Conservation (phyloP, 2,113 vertebrate species). For the Gallinago undulata region DNA sequence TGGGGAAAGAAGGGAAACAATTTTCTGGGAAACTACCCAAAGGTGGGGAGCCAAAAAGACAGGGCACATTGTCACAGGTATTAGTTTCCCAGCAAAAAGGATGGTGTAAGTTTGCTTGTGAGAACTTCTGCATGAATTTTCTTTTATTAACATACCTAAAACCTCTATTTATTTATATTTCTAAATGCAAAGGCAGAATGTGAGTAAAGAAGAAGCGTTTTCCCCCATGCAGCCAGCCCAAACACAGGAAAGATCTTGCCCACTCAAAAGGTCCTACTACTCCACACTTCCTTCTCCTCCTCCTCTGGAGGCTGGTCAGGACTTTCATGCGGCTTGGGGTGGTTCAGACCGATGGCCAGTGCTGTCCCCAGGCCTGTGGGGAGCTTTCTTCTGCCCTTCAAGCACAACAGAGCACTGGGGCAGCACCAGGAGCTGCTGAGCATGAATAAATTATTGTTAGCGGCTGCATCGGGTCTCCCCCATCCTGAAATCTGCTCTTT, state of each 20-base stretch:
- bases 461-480: not conserved
- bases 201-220: not conserved
- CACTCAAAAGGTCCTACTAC: accelerated
- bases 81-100: not conserved
- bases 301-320: not conserved
- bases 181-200: not conserved
- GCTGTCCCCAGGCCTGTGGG: not conserved
- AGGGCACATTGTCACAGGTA: not conserved
- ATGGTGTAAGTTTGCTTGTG: not conserved
- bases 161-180: not conserved
- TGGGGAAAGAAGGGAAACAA: not conserved
- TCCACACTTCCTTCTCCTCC: not conserved
- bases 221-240: not conserved
- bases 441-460: not conserved
- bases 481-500: slow-evolving; percentile 3
- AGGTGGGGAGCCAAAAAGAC: not conserved
- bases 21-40: not conserved
- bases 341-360: not conserved
- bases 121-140: not conserved
- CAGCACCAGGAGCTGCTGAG: not conserved
- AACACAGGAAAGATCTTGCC: not conserved
- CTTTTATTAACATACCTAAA: not conserved
- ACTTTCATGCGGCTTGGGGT: not conserved
- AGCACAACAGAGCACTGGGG: not conserved
- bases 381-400: not conserved